Evolutionary conservation across 1,140 invertebrate species (phyloP), one percentile per base, ranked within the genome.

Genomic region (Bactericera cockerelli): DNA sequence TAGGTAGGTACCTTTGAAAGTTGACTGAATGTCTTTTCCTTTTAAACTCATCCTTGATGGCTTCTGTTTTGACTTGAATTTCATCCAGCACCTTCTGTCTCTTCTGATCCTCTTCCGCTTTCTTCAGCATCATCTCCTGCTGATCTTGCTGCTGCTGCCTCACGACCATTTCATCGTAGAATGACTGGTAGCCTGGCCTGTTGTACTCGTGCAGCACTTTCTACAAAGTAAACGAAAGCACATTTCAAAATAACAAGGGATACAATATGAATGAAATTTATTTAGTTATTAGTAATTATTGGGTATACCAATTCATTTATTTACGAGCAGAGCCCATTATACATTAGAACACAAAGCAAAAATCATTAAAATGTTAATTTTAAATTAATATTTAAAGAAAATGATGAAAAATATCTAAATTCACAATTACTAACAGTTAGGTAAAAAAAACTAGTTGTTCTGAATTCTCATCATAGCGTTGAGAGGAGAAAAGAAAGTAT

Each of bases 91-190:
- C 74, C 61, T 76, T 76, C 74, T 83, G 70, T 57, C 73, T 69
- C 79, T 79, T 66, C 59, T 70, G 77, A 65, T 82, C 70, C 78
- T 82, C 68, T 76, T 79, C 67, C 71, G 70, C 65, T 66, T 77
- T 76, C 61, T 81, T 74, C 22, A 77, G 72, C 59, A 83, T 72
- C 54, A 76, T 65, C 58, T 79, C 75, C 63, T 73, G 75, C 65
- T 82, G 70, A 58, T 83, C 74, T 62, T 79, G 73, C 67, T 80
- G 77, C 61, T 77, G 70, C 61, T 82, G 77, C 58, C 80, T 78
- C 13, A 73, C 75, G 2, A 87, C 68, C 87, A 91, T 90, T 70
- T 90, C 82, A 61, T 90, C 87, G 68, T 89, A 88, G 70, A 88
- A 88, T 38, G 86, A 89, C 58, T 79, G 76, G 61, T 76, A 78